Evolutionary conservation across 2,113 vertebrate species (phyloP), one percentile per base, ranked within the genome.

Genomic region (Verasper variegatus): DNA sequence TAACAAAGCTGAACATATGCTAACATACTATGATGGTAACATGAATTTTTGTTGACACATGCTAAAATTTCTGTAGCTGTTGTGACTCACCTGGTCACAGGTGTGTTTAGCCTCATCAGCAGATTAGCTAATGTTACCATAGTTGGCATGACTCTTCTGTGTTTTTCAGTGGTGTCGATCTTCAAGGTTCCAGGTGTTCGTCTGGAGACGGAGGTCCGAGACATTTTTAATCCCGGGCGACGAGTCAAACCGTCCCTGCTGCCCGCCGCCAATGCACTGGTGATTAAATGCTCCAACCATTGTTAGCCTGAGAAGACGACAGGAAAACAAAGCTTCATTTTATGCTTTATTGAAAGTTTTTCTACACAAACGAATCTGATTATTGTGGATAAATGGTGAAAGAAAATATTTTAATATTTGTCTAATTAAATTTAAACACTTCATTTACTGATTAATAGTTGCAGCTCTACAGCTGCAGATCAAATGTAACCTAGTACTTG

Each of bases 151-250:
- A 11, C n/a, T 58, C 47, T 26, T 63, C 27, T 71, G 8, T 73
- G 17, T 47, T 21, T 64, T 68, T 21, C 88, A 97, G 97, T 91
- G 0, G 92, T 95, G 78, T 96, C 96, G 61, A 89, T 96, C 87
- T 96, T 98, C 78, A 95, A 94, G 61, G 95, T 97, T 73, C 95
- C 96, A 3, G 96, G 95, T 27, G 90, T 96, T 67, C 89, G 81
- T 60, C 87, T 98, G 76, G 96, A 97, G 86, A 91, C 93, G 14
- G 96, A 97, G 92, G 92, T 93, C 68, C 94, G 94, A 86, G 95
- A 97, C 84, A 90, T 95, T 49, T 94, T 95, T 63, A 90, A 91
- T 81, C 94, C 95, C 0, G 92, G 93, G 26, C 31, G 0, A 64
- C 93, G 87, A 80, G 56, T 88, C 77, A 92, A 56, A 58, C 79